phyloP scores from a whole-genome alignment of 2,113 vertebrate genomes.

The Ctenodactylus gundi region DNA sequence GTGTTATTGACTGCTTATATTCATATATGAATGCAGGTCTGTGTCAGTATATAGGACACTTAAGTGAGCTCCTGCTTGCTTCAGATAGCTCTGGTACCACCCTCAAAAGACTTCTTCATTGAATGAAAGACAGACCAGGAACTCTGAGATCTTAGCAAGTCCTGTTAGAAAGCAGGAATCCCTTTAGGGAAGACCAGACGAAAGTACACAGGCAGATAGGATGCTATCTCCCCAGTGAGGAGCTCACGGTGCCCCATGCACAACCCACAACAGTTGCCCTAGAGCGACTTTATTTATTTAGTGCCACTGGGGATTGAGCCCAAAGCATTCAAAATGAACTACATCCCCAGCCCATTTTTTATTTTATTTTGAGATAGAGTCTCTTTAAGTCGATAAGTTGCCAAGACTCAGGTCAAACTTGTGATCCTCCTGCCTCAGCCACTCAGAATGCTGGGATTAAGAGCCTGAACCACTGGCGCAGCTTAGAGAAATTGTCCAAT shows the following conservation, averaged over 20 bases:
- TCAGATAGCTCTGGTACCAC: fast-evolving
- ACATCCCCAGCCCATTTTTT: no score
- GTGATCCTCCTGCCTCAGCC: no score
- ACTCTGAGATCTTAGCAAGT: background rate
- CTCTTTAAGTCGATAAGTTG: no score
- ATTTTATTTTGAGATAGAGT: no score
- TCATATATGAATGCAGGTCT: background rate
- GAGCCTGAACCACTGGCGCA: no score
- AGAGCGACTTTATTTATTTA: background rate
- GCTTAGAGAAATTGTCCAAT: background rate
- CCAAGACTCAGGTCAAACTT: no score
- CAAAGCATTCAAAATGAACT: no score
- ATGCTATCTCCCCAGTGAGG: background rate
- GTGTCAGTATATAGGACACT: background rate
- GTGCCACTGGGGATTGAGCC: no score
- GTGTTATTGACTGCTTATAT: background rate
- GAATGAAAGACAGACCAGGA: background rate
- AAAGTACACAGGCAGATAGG: background rate
- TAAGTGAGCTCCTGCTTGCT: background rate
- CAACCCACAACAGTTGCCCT: background rate
- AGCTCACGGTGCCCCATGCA: background rate
- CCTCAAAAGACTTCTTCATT: background rate
- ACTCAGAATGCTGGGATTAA: no score
- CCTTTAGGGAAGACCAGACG: background rate
- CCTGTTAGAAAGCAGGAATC: background rate